Conservation (phyloP, 2,888 invertebrate genomes). For the Thymelicus sylvestris region DNA sequence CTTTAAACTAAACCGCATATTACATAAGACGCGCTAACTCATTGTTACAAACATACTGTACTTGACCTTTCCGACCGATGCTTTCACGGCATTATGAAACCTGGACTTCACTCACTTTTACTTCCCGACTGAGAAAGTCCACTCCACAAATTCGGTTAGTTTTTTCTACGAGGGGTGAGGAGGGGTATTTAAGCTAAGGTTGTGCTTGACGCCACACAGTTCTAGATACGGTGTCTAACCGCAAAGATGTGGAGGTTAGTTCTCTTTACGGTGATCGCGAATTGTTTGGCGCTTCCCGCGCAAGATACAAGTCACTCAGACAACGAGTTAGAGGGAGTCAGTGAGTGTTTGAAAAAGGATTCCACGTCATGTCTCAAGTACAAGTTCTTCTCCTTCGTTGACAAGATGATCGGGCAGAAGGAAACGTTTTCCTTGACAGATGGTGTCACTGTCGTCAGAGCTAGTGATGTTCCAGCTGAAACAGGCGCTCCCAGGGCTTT, state of each 20-base stretch:
- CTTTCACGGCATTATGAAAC: constrained; percentile 74
- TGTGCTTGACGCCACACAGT: constrained; percentile 68
- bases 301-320: constrained; percentile 89
- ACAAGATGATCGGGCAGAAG: constrained; percentile 92
- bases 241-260: constrained; percentile 72
- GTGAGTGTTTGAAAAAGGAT: constrained; percentile 93
- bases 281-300: constrained; percentile 87
- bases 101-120: constrained; percentile 80
- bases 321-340: constrained; percentile 91
- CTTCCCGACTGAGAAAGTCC: constrained; percentile 74
- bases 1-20: not conserved
- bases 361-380: constrained; percentile 94
- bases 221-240: constrained; percentile 49
- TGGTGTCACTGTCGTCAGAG: constrained; percentile 93
- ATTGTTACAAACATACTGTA: constrained; percentile 41
- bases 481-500: constrained; percentile 92
- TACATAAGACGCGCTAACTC: constrained; percentile 50
- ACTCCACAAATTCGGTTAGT: constrained; percentile 64
- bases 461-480: constrained; percentile 87
- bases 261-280: constrained; percentile 72
- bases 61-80: constrained; percentile 64
- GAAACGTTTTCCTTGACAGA: constrained; percentile 92
- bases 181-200: constrained; percentile 72
- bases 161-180: constrained; percentile 69
- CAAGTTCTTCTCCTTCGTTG: constrained; percentile 94